Percentiles rank a stretch among this genome's conserved stretches.
Evolutionary conservation across 2,113 vertebrate species (phyloP).

Genomic region (Geococcyx californianus): DNA sequence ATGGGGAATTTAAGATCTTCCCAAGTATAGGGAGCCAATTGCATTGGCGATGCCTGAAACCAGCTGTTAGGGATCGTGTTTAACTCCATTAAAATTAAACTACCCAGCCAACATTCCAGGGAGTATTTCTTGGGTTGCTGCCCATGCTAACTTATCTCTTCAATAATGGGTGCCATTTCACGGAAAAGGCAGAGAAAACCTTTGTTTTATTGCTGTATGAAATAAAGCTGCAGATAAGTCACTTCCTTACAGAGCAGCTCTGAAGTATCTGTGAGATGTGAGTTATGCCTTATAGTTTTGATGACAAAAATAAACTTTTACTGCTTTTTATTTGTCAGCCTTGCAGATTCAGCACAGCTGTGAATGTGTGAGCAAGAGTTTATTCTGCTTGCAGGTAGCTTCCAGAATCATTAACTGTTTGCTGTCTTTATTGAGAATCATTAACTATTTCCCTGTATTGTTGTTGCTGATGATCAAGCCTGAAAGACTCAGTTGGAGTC

Average conservation of each 20-base stretch:
- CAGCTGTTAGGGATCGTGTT: not conserved
- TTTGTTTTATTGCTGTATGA: not conserved
- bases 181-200: not conserved
- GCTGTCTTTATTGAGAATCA: not conserved
- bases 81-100: not conserved
- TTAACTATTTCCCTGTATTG: not conserved
- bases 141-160: not conserved
- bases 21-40: not conserved
- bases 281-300: not conserved
- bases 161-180: fast-evolving
- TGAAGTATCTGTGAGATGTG: not conserved
- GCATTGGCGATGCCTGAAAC: not conserved
- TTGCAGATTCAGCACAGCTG: not conserved
- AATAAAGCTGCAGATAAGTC: not conserved
- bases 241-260: not conserved
- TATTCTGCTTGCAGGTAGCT: not conserved
- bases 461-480: not conserved
- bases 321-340: not conserved
- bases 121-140: not conserved
- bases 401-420: not conserved
- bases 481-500: not conserved
- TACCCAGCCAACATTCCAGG: not conserved
- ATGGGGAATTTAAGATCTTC: not conserved
- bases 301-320: not conserved
- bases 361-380: not conserved